Evolutionary conservation across 2,113 vertebrate genomes (phyloP).

Genomic region (Anolis carolinensis): DNA sequence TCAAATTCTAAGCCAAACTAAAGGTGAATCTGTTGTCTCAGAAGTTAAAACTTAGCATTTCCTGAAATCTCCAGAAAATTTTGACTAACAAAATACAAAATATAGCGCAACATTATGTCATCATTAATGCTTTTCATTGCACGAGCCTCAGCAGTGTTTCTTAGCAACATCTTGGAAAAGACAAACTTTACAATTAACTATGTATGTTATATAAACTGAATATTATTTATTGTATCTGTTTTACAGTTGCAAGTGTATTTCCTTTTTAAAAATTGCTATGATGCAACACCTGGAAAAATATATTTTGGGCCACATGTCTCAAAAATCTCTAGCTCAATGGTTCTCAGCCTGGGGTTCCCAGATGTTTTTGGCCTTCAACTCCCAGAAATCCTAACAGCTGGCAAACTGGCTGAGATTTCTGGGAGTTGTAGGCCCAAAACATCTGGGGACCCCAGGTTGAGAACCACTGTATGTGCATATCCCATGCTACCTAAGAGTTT

Average conservation of each 20-base stretch:
- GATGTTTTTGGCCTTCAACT: too few relatives aligned
- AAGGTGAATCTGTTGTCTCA: not conserved
- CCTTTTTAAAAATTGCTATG: too few relatives aligned
- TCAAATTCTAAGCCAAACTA: not conserved
- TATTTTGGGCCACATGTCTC: too few relatives aligned
- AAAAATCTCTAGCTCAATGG: too few relatives aligned
- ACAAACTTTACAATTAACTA: slow-evolving; percentile 8
- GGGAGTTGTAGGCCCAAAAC: too few relatives aligned
- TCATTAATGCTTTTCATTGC: slow-evolving; percentile 42
- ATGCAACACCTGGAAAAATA: too few relatives aligned
- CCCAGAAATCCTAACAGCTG: too few relatives aligned
- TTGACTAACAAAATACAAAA: slow-evolving; percentile 9
- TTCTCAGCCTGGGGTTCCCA: too few relatives aligned
- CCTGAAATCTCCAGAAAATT: not conserved
- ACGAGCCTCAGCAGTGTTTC: not conserved
- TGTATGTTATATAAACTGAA: not conserved
- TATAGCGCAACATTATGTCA: slow-evolving; percentile 46
- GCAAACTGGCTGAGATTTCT: too few relatives aligned
- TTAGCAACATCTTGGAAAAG: slow-evolving; percentile 41
- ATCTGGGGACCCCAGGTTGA: too few relatives aligned
- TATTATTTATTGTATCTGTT: not conserved
- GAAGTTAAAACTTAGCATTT: not conserved
- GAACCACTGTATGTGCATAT: too few relatives aligned
- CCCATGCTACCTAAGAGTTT: too few relatives aligned
- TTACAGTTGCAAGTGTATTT: not conserved